Evolutionary conservation across 2,888 invertebrate genomes (phyloP).

Genomic region (Horisme vitalbata): DNA sequence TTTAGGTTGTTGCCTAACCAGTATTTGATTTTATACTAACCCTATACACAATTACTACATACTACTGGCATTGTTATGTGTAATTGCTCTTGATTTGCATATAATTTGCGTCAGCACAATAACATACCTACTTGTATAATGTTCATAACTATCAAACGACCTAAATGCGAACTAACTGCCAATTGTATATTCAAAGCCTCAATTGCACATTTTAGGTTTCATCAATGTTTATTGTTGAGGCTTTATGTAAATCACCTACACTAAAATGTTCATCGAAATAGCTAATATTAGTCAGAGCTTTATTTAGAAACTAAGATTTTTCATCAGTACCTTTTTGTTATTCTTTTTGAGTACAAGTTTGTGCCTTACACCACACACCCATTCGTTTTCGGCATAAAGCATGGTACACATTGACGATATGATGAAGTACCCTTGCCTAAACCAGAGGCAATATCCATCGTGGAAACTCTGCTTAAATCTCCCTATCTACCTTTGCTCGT

Average conservation of each 20-base stretch:
- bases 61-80: too few relatives aligned
- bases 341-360: neutral
- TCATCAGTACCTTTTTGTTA: too few relatives aligned
- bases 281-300: too few relatives aligned
- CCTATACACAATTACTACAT: too few relatives aligned
- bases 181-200: slow-evolving; percentile 1
- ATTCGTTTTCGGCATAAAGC: slow-evolving; percentile 28
- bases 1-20: too few relatives aligned
- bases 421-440: slow-evolving; percentile 30
- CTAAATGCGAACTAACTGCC: neutral
- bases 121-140: too few relatives aligned
- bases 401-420: slow-evolving; percentile 33
- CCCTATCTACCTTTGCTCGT: slow-evolving; percentile 7
- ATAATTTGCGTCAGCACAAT: too few relatives aligned
- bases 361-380: slow-evolving; percentile 22
- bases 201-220: neutral
- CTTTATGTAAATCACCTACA: neutral
- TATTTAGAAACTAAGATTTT: too few relatives aligned
- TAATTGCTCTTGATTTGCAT: too few relatives aligned
- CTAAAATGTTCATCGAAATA: too few relatives aligned
- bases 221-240: neutral
- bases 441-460: slow-evolving; percentile 32
- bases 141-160: too few relatives aligned
- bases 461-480: slow-evolving; percentile 25
- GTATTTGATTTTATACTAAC: too few relatives aligned